Evolutionary conservation across 2,797 vertebrate genomes (phyloP), one percentile per base, ranked within the genome.

Genomic region (Mallotus villosus): DNA sequence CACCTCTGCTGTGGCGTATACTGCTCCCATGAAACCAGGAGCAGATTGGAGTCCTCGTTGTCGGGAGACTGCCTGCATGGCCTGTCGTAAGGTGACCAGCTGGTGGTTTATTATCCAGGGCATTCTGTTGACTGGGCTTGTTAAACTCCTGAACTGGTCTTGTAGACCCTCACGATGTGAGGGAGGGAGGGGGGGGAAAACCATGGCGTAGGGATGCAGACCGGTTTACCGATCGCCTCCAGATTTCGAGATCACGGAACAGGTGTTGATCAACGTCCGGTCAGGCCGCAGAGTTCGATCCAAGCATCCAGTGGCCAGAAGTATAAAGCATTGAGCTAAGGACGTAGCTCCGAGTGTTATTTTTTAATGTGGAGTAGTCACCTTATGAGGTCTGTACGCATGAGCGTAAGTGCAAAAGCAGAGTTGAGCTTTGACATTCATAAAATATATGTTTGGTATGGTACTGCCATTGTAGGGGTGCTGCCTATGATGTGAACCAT

Each of bases 41-140:
- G 69, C 63, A 63, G 22, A 22, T 71, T 53, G 55, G 63, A 3
- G 77, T 41, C 49, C 61, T 61, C 32, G 19, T 69, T 70, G 71
- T 82, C 83, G 78, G 69, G 73, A 76, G 60, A 75, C 55, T 46
- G 70, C 73, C 71, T 79, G 69, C 63, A 53, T 81, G 75, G 76
- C 62, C 70, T 70, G 49, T 73, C 70, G 53, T 75, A 74, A 77
- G 74, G 68, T 70, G 74, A 78, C 71, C 90, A 91, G 86, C 81
- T 92, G 89, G 71, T 78, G 83, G 66, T 86, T 91, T 91, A 89
- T 85, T 81, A 79, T 80, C 70, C 73, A 17, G 74, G 69, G 66
- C 41, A 69, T 78, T 83, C 81, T 84, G 78, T 81, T 61, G 53
- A 83, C 79, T 58, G n/a, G 21, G 77, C 81, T 86, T 25, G 78